phyloP scores from a whole-genome alignment of 2,113 vertebrate genomes.

The Psilopsiagon aymara region DNA sequence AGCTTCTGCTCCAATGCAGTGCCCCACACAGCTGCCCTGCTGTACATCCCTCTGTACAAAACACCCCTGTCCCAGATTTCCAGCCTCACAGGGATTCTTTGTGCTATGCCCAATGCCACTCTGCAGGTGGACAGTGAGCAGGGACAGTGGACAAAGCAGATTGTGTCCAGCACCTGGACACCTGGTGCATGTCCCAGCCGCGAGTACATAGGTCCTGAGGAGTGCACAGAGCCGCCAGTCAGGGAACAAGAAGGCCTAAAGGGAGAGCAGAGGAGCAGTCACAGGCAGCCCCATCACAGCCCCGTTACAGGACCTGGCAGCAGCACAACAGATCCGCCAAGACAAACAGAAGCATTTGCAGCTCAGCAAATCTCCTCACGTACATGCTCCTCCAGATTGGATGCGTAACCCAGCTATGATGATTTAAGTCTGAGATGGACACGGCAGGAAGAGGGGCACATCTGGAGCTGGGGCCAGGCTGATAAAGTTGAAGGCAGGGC shows the following conservation, averaged over 20 bases:
- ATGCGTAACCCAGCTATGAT: not conserved
- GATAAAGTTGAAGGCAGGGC: not conserved
- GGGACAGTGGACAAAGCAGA: not conserved
- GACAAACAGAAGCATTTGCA: not conserved
- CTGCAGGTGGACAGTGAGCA: not conserved
- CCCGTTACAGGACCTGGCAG: not conserved
- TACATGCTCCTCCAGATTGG: not conserved
- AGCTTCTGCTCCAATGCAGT: rapidly evolving
- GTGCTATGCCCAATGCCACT: not conserved
- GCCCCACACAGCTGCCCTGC: not conserved
- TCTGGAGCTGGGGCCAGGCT: not conserved
- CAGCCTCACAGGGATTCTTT: not conserved
- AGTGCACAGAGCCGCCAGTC: not conserved
- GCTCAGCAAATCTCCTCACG: not conserved
- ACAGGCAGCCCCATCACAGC: rapidly evolving
- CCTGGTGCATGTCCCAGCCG: rapidly evolving
- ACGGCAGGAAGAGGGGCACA: not conserved
- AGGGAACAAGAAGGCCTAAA: not conserved
- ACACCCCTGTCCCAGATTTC: not conserved
- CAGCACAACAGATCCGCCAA: not conserved
- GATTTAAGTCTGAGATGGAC: not conserved
- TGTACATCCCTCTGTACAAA: rapidly evolving
- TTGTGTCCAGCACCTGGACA: rapidly evolving
- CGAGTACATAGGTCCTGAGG: rapidly evolving
- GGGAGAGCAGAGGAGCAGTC: not conserved